Conservation (phyloP, 1,140 invertebrate genomes). For the Phortica variegata region DNA sequence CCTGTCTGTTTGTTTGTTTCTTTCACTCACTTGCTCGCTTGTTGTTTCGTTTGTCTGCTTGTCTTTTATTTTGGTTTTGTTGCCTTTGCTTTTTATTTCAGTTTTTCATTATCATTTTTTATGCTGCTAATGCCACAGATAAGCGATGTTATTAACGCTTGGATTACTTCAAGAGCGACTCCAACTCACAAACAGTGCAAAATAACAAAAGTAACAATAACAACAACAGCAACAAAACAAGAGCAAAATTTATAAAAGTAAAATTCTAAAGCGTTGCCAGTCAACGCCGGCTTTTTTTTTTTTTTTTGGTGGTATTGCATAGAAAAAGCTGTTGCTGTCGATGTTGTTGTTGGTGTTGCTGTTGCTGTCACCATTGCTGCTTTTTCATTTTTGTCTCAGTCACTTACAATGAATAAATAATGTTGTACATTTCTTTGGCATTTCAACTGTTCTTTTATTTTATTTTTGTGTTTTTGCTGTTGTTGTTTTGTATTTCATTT, state of each 20-base stretch:
- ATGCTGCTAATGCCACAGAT: constrained; percentile 51
- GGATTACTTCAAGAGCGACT: constrained; percentile 41
- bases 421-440: constrained; percentile 51
- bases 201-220: constrained; percentile 3
- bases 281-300: too few relatives aligned
- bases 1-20: too few relatives aligned
- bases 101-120: constrained; percentile 51
- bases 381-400: neutral
- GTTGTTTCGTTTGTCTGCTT: constrained; percentile 33
- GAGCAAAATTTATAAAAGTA: neutral
- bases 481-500: constrained; percentile 20
- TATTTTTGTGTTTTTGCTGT: constrained; percentile 21
- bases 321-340: too few relatives aligned
- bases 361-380: constrained; percentile 1
- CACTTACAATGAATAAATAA: constrained; percentile 37
- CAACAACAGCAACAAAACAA: constrained; percentile 4
- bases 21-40: constrained; percentile 21
- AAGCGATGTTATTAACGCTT: constrained; percentile 55
- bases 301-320: too few relatives aligned
- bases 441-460: constrained; percentile 47
- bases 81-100: constrained; percentile 50
- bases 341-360: too few relatives aligned
- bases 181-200: constrained; percentile 8
- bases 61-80: constrained; percentile 26
- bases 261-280: too few relatives aligned